Percentiles rank a stretch among this genome's conserved stretches.
Evolutionary conservation across 2,888 invertebrate genomes (phyloP).

Genomic region (Dendrolimus pini): DNA sequence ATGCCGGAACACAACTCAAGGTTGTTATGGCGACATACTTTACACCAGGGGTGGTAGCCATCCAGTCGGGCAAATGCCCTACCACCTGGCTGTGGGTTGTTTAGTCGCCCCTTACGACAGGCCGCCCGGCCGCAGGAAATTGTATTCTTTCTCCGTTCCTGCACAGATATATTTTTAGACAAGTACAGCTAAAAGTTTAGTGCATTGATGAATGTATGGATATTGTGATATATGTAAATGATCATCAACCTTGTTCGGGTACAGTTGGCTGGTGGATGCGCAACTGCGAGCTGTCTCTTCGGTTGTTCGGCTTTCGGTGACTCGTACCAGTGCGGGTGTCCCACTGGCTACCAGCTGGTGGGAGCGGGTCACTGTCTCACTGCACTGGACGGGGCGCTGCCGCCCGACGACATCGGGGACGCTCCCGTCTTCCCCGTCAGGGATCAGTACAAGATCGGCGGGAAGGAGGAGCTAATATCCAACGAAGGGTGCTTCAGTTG

Average conservation of each 20-base stretch:
- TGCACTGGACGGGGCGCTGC: slow-evolving; percentile 78
- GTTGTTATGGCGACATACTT: too few relatives aligned
- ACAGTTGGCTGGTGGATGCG: slow-evolving; percentile 82
- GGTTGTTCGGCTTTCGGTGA: slow-evolving; percentile 83
- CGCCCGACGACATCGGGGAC: slow-evolving; percentile 80
- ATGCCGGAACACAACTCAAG: too few relatives aligned
- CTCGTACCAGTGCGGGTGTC: slow-evolving; percentile 87
- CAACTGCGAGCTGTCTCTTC: slow-evolving; percentile 87
- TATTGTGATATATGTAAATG: too few relatives aligned
- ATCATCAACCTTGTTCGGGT: slow-evolving; percentile 1
- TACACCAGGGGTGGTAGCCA: too few relatives aligned
- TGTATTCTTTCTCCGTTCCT: too few relatives aligned
- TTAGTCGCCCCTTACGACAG: too few relatives aligned
- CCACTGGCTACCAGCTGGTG: slow-evolving; percentile 87
- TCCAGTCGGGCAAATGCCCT: too few relatives aligned
- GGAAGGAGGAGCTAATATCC: slow-evolving; percentile 83
- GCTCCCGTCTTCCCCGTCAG: slow-evolving; percentile 84
- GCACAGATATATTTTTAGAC: too few relatives aligned
- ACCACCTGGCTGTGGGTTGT: too few relatives aligned
- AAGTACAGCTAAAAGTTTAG: too few relatives aligned
- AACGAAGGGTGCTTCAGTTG: slow-evolving; percentile 94
- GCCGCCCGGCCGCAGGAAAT: too few relatives aligned
- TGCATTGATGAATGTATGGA: too few relatives aligned
- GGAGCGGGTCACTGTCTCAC: slow-evolving; percentile 87
- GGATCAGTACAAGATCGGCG: slow-evolving; percentile 74